These are phyloP conservation scores for Meteorus sp. DNA, from an alignment of 1,140 invertebrate genomes.

Conservation along the genomic window DNA sequence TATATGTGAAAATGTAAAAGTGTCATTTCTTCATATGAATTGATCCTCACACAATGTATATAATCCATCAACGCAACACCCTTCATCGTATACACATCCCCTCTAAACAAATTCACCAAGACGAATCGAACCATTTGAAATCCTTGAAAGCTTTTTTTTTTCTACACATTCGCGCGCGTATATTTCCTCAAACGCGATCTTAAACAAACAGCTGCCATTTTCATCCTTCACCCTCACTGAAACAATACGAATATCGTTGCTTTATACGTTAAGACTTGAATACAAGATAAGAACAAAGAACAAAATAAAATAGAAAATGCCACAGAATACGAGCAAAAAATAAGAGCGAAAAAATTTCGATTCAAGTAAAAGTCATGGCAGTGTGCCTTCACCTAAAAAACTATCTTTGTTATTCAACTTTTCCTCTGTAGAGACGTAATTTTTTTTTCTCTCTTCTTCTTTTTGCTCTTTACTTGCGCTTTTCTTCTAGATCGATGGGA, in stretches of 20 bases:
- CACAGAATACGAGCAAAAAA: no score
- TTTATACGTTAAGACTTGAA: no score
- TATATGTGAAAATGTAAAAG: no score
- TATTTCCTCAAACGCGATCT: slow-evolving; percentile 6
- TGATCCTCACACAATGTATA: no score
- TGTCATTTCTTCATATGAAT: no score
- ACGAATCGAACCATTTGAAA: slow-evolving; percentile 16
- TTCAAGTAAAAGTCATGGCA: slow-evolving; percentile 3
- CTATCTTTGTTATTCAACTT: background rate
- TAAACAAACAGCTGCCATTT: background rate
- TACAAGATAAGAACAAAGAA: no score
- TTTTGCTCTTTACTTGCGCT: background rate
- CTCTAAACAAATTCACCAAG: slow-evolving; percentile 20
- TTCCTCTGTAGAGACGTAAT: background rate
- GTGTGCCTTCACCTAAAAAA: background rate
- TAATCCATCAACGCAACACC: no score
- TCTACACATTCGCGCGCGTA: background rate
- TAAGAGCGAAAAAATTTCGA: background rate
- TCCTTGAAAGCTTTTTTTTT: slow-evolving; percentile 20
- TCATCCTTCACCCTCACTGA: background rate
- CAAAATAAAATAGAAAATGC: no score
- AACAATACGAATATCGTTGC: background rate
- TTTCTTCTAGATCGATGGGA: background rate
- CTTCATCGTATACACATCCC: slow-evolving; percentile 10
- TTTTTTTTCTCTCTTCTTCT: background rate